These are phyloP conservation scores for Bucco capensis DNA, from an alignment of 2,113 vertebrate genomes.

Conservation along the genomic window DNA sequence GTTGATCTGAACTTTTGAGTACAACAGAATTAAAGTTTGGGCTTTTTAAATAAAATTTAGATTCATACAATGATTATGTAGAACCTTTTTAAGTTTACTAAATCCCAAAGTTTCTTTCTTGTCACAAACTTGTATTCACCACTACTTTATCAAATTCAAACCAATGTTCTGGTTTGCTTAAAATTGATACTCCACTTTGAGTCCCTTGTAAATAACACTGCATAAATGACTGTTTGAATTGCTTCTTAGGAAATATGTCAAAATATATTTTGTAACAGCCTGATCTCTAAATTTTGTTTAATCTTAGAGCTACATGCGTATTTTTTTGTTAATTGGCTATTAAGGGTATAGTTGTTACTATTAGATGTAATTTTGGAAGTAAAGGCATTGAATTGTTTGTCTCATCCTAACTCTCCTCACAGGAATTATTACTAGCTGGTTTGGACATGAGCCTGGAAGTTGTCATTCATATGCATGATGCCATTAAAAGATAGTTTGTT, in stretches of 20 bases:
- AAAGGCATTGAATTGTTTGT: slow-evolving; percentile 4
- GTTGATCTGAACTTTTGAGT: slow-evolving; percentile 60
- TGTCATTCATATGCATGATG: neutral
- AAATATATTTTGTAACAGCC: slow-evolving; percentile 59
- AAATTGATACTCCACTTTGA: slow-evolving; percentile 17
- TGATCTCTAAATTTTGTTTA: slow-evolving; percentile 70
- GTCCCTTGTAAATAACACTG: slow-evolving; percentile 69
- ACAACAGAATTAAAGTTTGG: slow-evolving; percentile 54
- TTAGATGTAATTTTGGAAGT: slow-evolving; percentile 49
- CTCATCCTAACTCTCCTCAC: neutral
- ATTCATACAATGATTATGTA: slow-evolving; percentile 45
- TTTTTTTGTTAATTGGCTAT: slow-evolving; percentile 52
- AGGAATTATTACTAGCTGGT: neutral
- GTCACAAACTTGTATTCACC: slow-evolving; percentile 1
- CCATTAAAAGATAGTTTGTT: neutral
- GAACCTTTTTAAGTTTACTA: slow-evolving; percentile 49
- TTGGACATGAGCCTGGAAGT: neutral
- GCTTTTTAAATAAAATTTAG: slow-evolving; percentile 45
- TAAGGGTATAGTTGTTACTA: slow-evolving; percentile 54
- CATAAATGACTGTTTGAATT: slow-evolving; percentile 63
- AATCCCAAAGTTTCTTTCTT: slow-evolving; percentile 33
- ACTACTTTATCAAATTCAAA: slow-evolving; percentile 51
- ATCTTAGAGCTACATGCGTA: slow-evolving; percentile 48
- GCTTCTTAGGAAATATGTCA: slow-evolving; percentile 66
- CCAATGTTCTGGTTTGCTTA: slow-evolving; percentile 48